These are phyloP conservation scores for Neolamprologus brichardi DNA, from an alignment of 2,113 vertebrate species.

Conservation along the genomic window DNA sequence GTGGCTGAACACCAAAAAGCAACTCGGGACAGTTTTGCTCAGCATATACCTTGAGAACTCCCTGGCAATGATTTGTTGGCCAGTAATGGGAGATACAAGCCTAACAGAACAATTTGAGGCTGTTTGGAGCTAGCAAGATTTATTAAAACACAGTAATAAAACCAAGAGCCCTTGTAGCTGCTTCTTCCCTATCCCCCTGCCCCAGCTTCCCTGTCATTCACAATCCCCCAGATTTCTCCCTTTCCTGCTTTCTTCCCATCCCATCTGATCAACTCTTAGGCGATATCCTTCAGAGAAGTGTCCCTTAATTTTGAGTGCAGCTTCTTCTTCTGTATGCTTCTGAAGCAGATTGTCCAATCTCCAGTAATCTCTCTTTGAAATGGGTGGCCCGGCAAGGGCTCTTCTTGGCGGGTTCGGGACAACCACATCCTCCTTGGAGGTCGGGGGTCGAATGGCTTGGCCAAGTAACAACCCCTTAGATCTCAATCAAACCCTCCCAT, in stretches of 20 bases:
- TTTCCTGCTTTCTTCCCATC: neutral
- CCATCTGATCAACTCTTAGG: neutral
- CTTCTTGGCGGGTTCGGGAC: constrained; percentile 72
- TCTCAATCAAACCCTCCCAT: constrained; percentile 69
- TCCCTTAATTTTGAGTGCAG: neutral
- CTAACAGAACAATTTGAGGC: neutral
- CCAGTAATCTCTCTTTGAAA: constrained; percentile 24
- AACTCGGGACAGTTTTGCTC: neutral
- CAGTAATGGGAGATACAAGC: constrained; percentile 1
- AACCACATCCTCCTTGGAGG: constrained; percentile 75
- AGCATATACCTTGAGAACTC: neutral
- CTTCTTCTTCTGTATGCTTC: neutral
- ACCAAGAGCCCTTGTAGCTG: neutral
- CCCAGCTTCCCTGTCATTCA: neutral
- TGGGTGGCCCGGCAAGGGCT: constrained; percentile 73
- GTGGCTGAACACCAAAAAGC: neutral
- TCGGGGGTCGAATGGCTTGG: constrained; percentile 75
- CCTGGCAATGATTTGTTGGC: neutral
- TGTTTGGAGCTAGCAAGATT: constrained; percentile 1
- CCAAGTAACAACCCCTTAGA: constrained; percentile 65
- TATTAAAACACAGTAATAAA: neutral
- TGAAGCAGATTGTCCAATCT: neutral
- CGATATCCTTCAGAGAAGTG: neutral
- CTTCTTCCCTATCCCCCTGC: neutral
- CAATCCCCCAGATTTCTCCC: neutral